A percentile compares a stretch with the other conserved stretches of the same genome.
phyloP scores from a whole-genome alignment of 2,113 vertebrate species.

The Myanophis thanlyinensis region DNA sequence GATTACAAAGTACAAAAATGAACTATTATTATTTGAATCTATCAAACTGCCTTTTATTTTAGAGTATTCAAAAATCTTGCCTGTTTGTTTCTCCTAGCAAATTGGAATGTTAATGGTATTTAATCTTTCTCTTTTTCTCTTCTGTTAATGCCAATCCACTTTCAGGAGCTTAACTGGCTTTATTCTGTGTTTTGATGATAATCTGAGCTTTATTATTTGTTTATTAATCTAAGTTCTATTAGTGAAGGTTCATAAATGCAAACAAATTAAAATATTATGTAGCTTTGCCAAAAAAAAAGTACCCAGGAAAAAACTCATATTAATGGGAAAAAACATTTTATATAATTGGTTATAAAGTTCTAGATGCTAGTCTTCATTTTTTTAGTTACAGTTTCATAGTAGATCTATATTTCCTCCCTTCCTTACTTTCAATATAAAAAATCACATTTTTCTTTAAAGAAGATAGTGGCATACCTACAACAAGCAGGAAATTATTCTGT shows the following conservation, averaged over 20 bases:
- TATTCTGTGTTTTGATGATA: background rate
- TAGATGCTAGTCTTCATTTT: background rate
- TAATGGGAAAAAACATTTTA: constrained; percentile 41
- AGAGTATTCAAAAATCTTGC: background rate
- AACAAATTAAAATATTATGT: background rate
- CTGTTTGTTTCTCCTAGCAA: background rate
- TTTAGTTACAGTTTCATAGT: background rate
- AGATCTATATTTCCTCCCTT: background rate
- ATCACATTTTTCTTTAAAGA: background rate
- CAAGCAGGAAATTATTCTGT: background rate
- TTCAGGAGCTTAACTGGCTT: background rate
- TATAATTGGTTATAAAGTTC: background rate
- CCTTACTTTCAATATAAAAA: background rate
- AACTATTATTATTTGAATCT: background rate
- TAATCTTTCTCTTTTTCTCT: background rate
- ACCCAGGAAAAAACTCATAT: constrained; percentile 54
- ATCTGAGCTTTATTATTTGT: background rate
- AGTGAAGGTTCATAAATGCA: background rate
- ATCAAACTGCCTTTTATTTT: background rate
- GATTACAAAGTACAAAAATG: constrained; percentile 17
- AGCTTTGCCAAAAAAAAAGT: constrained; percentile 32
- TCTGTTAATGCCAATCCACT: background rate
- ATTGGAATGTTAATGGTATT: background rate
- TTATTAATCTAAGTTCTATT: background rate
- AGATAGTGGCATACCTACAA: background rate